These are phyloP conservation scores for Meandrusa payeni DNA, from an alignment of 2,888 invertebrate species.

Conservation along the genomic window DNA sequence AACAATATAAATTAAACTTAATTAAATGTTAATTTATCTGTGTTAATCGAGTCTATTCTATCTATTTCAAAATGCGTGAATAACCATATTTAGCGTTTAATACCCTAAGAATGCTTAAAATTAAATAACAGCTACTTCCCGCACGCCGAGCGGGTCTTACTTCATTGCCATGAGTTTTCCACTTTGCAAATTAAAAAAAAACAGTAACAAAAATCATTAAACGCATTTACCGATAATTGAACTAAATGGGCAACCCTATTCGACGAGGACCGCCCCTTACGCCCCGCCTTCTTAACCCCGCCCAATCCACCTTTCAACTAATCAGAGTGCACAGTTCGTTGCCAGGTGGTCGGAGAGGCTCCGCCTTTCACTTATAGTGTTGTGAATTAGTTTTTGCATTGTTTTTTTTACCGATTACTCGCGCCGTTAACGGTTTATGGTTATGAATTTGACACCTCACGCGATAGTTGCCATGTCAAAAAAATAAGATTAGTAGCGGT, in stretches of 20 bases:
- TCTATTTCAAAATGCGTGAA: too few relatives aligned
- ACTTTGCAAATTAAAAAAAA: slow-evolving; percentile 46
- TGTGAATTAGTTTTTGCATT: slow-evolving; percentile 69
- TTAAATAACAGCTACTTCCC: slow-evolving; percentile 30
- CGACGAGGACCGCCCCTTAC: slow-evolving; percentile 22
- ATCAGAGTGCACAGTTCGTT: slow-evolving; percentile 41
- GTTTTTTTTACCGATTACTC: slow-evolving; percentile 52
- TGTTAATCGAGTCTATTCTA: too few relatives aligned
- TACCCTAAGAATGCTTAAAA: too few relatives aligned
- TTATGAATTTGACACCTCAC: slow-evolving; percentile 67
- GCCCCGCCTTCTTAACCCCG: slow-evolving; percentile 55
- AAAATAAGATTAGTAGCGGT: slow-evolving; percentile 24
- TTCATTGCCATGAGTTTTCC: slow-evolving; percentile 71
- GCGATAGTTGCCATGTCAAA: slow-evolving; percentile 44
- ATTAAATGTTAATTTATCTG: too few relatives aligned
- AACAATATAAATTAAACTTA: too few relatives aligned
- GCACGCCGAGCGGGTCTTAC: slow-evolving; percentile 51
- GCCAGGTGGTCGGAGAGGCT: slow-evolving; percentile 46
- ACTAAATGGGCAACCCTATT: slow-evolving; percentile 58
- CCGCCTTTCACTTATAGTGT: slow-evolving; percentile 69
- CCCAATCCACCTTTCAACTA: slow-evolving; percentile 57
- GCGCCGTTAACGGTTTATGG: slow-evolving; percentile 43
- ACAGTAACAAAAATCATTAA: slow-evolving; percentile 54
- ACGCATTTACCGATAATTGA: slow-evolving; percentile 67
- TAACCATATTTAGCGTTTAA: too few relatives aligned